Evolutionary conservation across 2,888 invertebrate genomes (phyloP).

Genomic region (Eulithis prunata): DNA sequence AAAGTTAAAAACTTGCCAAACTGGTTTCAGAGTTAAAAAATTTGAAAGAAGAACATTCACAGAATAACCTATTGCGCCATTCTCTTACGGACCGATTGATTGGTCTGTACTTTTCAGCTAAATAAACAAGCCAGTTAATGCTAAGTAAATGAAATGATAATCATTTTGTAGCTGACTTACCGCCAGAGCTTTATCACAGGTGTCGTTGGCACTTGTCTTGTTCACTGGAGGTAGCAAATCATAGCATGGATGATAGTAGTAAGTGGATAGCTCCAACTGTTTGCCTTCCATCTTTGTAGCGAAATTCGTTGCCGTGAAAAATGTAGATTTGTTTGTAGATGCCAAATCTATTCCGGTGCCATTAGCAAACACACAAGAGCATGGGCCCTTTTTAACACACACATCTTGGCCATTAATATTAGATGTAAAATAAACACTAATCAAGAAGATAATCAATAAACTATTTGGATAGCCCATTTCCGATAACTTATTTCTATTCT

Average conservation of each 20-base stretch:
- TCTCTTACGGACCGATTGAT: not conserved
- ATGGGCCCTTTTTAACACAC: conserved; percentile 67
- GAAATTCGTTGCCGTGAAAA: conserved; percentile 60
- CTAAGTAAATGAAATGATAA: conserved; percentile 29
- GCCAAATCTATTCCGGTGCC: conserved; percentile 78
- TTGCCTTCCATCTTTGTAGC: conserved; percentile 46
- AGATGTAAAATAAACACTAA: conserved; percentile 43
- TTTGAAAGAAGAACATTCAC: not conserved
- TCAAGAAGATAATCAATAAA: conserved; percentile 45
- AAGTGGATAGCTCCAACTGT: conserved; percentile 61
- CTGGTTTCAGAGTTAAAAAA: not conserved
- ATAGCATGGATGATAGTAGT: conserved; percentile 73
- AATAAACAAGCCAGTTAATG: conserved; percentile 1
- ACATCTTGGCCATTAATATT: conserved; percentile 52
- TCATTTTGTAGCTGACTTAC: conserved; percentile 55
- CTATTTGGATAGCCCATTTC: conserved; percentile 49
- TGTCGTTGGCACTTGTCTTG: conserved; percentile 51
- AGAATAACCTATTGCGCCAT: not conserved
- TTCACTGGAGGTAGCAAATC: conserved; percentile 51
- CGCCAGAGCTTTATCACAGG: conserved; percentile 52
- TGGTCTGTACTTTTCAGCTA: conserved; percentile 6
- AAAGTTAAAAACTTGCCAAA: conserved; percentile 1
- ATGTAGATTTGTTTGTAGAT: conserved; percentile 55
- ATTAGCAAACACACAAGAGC: conserved; percentile 75
- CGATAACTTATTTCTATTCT: not conserved